Evolutionary conservation across 37 sponge, comb jelly and placozoan genomes (phyloP).

Genomic region (Lycopodina hypogea): DNA sequence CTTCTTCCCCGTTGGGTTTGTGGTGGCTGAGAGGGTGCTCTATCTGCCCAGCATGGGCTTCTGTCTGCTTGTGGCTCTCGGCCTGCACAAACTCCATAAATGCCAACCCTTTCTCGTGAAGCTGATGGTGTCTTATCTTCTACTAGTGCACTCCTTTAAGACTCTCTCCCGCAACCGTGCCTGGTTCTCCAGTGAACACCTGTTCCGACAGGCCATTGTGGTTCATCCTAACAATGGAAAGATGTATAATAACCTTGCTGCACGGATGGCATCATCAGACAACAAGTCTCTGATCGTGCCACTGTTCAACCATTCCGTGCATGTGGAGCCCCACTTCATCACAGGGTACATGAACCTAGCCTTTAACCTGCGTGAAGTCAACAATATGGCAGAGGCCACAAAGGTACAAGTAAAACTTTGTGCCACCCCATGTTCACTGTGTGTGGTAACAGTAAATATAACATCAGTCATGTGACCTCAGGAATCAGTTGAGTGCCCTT

Average conservation of each 20-base stretch:
- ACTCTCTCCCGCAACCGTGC: conserved; percentile 73
- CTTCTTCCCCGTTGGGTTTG: conserved; percentile 95
- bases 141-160: conserved; percentile 46
- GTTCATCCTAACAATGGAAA: conserved; percentile 80
- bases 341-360: conserved; percentile 83
- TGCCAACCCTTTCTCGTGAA: background rate
- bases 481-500: too few species aligned
- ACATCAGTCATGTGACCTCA: too few species aligned
- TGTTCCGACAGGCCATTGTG: conserved; percentile 66
- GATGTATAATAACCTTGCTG: conserved; percentile 85
- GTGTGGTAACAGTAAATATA: too few species aligned
- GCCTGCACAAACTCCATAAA: conserved; percentile 1
- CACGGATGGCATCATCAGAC: conserved; percentile 46
- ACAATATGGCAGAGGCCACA: conserved; percentile 41
- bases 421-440: too few species aligned
- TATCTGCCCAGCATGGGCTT: conserved; percentile 84
- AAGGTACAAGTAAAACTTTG: conserved; percentile 18
- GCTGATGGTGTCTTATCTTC: conserved; percentile 11
- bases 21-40: conserved; percentile 91
- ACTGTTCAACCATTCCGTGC: conserved; percentile 58
- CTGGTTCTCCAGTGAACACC: conserved; percentile 61
- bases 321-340: conserved; percentile 74
- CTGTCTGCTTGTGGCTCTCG: conserved; percentile 32
- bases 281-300: conserved; percentile 52
- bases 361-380: conserved; percentile 43